Evolutionary conservation across 2,113 vertebrate genomes (phyloP).

Genomic region (Gulo gulo): DNA sequence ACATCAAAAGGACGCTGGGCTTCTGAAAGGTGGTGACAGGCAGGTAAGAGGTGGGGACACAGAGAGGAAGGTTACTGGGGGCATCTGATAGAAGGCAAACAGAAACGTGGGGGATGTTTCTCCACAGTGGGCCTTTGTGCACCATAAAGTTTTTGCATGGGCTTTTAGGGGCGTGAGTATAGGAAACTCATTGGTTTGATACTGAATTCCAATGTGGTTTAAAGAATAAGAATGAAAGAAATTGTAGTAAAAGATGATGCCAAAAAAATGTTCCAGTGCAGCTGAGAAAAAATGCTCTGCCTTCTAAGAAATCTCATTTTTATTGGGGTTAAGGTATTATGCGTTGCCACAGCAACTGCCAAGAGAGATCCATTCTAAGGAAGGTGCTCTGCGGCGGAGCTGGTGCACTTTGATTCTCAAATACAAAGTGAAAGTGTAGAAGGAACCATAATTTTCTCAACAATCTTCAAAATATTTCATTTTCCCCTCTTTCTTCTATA

Average conservation of each 20-base stretch:
- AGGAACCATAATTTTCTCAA: conserved; percentile 4
- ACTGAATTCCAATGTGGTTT: background rate
- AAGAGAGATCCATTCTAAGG: background rate
- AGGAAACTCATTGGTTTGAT: background rate
- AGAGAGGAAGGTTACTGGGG: too few relatives aligned
- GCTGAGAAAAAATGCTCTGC: conserved; percentile 13
- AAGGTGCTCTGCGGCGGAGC: background rate
- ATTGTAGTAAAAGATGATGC: background rate
- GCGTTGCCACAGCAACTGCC: conserved; percentile 70
- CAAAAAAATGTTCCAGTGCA: background rate
- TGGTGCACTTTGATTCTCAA: background rate
- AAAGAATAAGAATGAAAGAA: conserved; percentile 24
- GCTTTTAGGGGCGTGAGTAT: background rate
- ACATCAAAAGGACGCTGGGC: background rate
- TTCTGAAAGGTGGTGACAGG: background rate
- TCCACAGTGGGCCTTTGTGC: background rate
- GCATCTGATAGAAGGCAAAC: fast-evolving
- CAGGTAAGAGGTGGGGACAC: background rate
- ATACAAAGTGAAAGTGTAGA: background rate
- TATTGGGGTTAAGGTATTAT: conserved; percentile 32
- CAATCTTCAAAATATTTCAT: background rate
- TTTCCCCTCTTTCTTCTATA: background rate
- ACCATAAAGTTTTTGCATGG: background rate
- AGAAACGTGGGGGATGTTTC: background rate
- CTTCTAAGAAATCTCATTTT: conserved; percentile 39